A percentile compares a stretch with the other conserved stretches of the same genome.
Conservation (phyloP, 2,888 invertebrate species). For the Chrysopilus asiliformis region DNA sequence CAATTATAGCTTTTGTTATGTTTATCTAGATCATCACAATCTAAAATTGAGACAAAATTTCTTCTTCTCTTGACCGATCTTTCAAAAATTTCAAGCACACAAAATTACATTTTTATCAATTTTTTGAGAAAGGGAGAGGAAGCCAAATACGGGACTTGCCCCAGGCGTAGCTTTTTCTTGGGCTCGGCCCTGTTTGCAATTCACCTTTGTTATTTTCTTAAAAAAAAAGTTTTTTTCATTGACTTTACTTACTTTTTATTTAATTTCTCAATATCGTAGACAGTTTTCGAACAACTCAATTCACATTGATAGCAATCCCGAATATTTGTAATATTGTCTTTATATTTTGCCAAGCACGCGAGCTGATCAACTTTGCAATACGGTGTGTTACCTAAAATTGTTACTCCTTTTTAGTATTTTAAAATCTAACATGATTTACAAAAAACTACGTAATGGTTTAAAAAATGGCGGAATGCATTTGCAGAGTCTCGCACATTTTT, state of each 20-base stretch:
- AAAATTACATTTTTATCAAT: no score
- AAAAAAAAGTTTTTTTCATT: no score
- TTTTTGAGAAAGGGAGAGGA: no score
- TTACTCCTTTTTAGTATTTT: slow-evolving; percentile 2
- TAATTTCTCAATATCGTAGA: slow-evolving; percentile 61
- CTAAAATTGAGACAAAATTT: no score
- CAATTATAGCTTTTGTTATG: no score
- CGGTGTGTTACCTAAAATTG: slow-evolving; percentile 37
- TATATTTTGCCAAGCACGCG: slow-evolving; percentile 43
- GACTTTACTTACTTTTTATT: slow-evolving; percentile 43
- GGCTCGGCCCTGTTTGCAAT: no score
- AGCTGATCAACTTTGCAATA: slow-evolving; percentile 47
- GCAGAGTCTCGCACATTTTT: slow-evolving; percentile 46
- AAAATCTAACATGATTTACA: not conserved
- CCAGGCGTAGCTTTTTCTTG: no score
- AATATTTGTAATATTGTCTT: slow-evolving; percentile 43
- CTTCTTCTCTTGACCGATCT: no score
- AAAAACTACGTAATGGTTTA: slow-evolving; percentile 40
- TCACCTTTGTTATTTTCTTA: no score
- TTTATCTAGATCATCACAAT: no score
- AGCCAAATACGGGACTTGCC: no score
- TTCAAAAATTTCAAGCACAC: no score
- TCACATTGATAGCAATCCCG: slow-evolving; percentile 50
- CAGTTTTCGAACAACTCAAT: slow-evolving; percentile 59
- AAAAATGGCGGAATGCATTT: slow-evolving; percentile 63